Conservation (phyloP, 2,797 vertebrate genomes). For the Pyrocephalus nanus region DNA sequence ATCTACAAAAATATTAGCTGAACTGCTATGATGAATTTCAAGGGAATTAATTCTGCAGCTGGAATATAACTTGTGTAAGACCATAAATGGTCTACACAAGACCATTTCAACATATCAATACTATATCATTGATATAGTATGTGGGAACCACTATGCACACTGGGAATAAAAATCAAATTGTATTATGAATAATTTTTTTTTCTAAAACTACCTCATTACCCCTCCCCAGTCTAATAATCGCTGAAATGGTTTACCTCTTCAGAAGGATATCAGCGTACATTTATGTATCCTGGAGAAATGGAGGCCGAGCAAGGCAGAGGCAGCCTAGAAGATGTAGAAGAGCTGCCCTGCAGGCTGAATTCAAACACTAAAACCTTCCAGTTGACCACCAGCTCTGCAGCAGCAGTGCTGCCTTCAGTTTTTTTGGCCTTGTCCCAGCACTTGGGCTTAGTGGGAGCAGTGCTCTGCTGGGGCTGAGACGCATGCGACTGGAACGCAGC, state of each 20-base stretch:
- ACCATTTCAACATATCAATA: too few species aligned
- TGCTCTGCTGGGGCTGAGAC: not conserved
- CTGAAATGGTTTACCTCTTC: not conserved
- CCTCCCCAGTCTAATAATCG: not conserved
- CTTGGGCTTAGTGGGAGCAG: not conserved
- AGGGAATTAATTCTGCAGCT: not conserved
- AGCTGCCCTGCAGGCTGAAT: accelerated
- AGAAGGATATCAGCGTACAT: not conserved
- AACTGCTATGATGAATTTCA: not conserved
- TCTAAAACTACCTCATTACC: not conserved
- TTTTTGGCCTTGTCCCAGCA: not conserved
- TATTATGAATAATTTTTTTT: not conserved
- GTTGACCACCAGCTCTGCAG: not conserved
- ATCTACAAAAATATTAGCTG: not conserved
- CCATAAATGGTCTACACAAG: too few species aligned
- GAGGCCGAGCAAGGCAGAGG: not conserved
- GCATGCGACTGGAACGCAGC: accelerated
- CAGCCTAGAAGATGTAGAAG: not conserved
- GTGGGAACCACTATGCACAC: not conserved
- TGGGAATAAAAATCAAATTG: constrained; percentile 23
- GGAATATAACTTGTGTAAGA: not conserved
- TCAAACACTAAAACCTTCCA: not conserved
- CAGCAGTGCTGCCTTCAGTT: not conserved
- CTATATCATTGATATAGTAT: not conserved
- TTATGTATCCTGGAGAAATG: not conserved